These are phyloP conservation scores for Helostoma temminkii DNA, from an alignment of 2,797 vertebrate species.

Conservation along the genomic window DNA sequence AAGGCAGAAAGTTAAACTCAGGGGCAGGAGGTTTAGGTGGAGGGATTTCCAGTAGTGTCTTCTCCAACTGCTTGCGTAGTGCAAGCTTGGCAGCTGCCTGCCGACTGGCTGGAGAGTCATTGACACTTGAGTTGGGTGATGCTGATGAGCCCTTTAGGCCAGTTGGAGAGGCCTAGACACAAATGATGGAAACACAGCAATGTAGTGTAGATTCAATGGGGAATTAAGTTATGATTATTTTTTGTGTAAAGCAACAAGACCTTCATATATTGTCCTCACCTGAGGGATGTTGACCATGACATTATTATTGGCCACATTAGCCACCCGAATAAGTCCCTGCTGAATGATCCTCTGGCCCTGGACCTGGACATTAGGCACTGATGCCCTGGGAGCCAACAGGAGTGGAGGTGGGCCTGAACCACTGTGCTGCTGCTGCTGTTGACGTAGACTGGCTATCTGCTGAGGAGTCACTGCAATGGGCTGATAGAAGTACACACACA, in stretches of 20 bases:
- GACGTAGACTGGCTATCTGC: constrained; percentile 92
- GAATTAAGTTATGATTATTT: not conserved
- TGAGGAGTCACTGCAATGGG: constrained; percentile 85
- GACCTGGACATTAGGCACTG: constrained; percentile 94
- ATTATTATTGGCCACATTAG: constrained; percentile 92
- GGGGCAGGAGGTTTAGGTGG: constrained; percentile 96
- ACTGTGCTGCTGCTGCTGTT: constrained; percentile 92
- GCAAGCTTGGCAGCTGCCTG: constrained; percentile 97
- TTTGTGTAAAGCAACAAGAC: not conserved
- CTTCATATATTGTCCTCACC: constrained; percentile 73
- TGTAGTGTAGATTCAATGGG: too few relatives aligned
- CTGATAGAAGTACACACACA: constrained; percentile 57
- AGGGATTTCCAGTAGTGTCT: constrained; percentile 96
- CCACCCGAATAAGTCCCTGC: constrained; percentile 96
- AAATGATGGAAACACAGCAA: not conserved
- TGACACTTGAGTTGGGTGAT: constrained; percentile 83
- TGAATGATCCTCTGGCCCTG: constrained; percentile 98
- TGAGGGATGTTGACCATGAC: constrained; percentile 95
- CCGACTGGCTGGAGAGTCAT: constrained; percentile 92
- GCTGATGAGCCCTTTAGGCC: constrained; percentile 89
- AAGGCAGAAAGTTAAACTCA: constrained; percentile 96
- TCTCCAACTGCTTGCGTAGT: constrained; percentile 96
- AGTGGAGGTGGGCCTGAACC: constrained; percentile 94
- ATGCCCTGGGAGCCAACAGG: constrained; percentile 92
- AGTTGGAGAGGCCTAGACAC: constrained; percentile 88